Conservation (phyloP, 2,797 vertebrate genomes). For the Sternarchorhynchus goeldii region DNA sequence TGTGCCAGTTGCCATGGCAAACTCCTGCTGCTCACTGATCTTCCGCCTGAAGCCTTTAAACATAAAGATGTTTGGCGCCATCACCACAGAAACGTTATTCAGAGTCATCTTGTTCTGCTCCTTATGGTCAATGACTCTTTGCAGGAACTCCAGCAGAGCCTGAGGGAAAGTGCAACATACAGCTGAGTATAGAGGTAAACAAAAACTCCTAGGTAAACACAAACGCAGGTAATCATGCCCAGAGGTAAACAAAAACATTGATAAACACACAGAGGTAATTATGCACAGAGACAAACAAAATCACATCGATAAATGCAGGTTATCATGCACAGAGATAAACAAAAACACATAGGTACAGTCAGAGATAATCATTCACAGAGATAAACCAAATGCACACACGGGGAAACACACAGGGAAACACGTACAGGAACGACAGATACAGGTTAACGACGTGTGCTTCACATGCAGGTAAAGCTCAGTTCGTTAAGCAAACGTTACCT, state of each 20-base stretch:
- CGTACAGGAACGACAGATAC: no score
- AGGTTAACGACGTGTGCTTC: no score
- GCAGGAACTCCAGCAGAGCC: constrained; percentile 94
- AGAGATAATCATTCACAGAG: no score
- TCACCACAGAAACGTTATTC: constrained; percentile 93
- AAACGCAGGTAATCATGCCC: not conserved
- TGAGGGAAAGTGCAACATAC: constrained; percentile 63
- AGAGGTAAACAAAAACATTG: not conserved
- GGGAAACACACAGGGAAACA: no score
- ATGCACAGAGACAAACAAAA: not conserved
- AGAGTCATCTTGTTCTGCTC: constrained; percentile 94
- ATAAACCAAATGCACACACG: no score
- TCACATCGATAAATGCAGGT: not conserved
- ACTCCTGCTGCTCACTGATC: constrained; percentile 83
- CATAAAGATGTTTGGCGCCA: constrained; percentile 97
- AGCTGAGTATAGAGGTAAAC: no score
- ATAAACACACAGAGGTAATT: no score
- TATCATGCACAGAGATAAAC: no score
- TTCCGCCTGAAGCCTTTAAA: constrained; percentile 85
- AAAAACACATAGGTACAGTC: no score
- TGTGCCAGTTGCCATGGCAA: constrained; percentile 88
- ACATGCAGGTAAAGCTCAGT: not conserved
- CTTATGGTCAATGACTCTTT: constrained; percentile 87
- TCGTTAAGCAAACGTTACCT: constrained; percentile 73
- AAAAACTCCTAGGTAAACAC: not conserved